Evolutionary conservation across 2,888 invertebrate genomes (phyloP), one percentile per base, ranked within the genome.

Genomic region (Nomada ferruginata): DNA sequence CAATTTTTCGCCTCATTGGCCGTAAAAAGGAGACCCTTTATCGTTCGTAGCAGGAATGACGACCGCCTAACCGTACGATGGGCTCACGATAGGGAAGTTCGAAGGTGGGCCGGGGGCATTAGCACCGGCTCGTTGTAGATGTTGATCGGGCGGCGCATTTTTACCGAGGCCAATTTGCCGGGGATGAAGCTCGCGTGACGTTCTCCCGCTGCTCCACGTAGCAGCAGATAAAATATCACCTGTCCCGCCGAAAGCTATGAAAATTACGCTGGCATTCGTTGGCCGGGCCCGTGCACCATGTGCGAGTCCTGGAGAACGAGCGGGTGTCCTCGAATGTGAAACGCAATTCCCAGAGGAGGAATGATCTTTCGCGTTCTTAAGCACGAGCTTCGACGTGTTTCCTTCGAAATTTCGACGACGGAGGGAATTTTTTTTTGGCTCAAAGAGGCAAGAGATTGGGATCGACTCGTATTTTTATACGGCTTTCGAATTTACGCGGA

Each of bases 1-100:
- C 85, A 83, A 88, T 88, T 88, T 88, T 87, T 88, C 89, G 89
- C 84, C 86, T 88, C 88, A 88, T 88, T 88, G 89, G 76, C 63
- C 79, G 78, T 78, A 86, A 83, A 89, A 87, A 86, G 85, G 73
- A 77, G 86, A 83, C 75, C 79, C 79, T 88, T 87, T 87, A 85
- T 85, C 79, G 88, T 82, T 72, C 76, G 68, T 42, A 29, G 52
- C 44, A 59, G 55, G 18, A 70, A 44, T 36, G 68, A 55, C 61
- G 79, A 57, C 53, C 65, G 55, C 72, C 71, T 74, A 75, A 81
- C 73, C 60, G 57, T 53, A 75, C 68, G 64, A 57, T 55, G 73
- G 70, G 73, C 80, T 71, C 75, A 64, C 74, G 79, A 81, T 61
- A 59, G 55, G 53, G 52, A 63, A 78, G 64, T 73, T 77, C 36